These are phyloP conservation scores for Megastigmus dorsalis DNA, from an alignment of 2,888 invertebrate species.

Conservation along the genomic window DNA sequence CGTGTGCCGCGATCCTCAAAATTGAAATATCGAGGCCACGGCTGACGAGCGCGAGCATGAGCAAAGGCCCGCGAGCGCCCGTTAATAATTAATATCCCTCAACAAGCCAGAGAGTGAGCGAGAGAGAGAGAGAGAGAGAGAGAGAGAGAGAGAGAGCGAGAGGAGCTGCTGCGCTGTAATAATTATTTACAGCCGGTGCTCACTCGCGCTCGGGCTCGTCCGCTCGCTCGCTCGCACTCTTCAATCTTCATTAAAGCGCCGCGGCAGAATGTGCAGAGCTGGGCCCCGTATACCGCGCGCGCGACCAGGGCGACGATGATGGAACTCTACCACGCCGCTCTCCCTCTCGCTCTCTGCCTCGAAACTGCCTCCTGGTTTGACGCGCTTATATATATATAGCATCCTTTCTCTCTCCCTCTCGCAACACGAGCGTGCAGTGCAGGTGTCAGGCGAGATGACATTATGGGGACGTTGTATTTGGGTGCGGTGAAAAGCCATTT, in stretches of 20 bases:
- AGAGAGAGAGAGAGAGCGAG: background rate
- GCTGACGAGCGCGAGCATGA: background rate
- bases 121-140: background rate
- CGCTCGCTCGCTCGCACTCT: no score
- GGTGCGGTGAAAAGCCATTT: constrained; percentile 13
- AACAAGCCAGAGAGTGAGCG: constrained; percentile 34
- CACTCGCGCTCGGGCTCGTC: no score
- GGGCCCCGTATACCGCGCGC: no score
- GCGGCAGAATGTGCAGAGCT: constrained; percentile 29
- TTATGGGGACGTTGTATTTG: no score
- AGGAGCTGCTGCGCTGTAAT: constrained; percentile 36
- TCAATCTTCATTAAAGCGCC: constrained; percentile 59
- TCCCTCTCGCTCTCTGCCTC: background rate
- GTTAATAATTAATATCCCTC: constrained; percentile 54
- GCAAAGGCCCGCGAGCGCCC: background rate
- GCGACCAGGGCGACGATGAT: constrained; percentile 35
- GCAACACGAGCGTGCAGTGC: background rate
- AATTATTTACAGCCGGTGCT: constrained; percentile 56
- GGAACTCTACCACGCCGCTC: constrained; percentile 11
- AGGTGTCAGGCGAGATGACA: background rate
- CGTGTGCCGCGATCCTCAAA: background rate
- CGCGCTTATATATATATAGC: background rate
- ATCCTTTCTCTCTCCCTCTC: background rate
- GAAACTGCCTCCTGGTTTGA: no score
- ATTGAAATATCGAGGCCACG: constrained; percentile 36